phyloP scores from a whole-genome alignment of 1,140 invertebrate species.

The Papilio polyxenes region DNA sequence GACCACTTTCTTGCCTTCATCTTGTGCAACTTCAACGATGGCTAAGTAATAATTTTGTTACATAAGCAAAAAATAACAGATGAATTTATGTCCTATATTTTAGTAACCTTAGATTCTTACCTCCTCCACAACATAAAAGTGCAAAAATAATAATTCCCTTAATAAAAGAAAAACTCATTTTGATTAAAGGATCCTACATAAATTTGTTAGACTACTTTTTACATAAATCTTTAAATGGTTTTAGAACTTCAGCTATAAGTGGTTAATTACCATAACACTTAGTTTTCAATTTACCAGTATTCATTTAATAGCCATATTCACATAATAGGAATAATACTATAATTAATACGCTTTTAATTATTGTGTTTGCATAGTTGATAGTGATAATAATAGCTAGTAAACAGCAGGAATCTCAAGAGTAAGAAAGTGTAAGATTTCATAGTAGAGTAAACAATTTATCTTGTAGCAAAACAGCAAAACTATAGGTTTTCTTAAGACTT shows the following conservation, averaged over 20 bases:
- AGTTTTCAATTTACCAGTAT: slow-evolving; percentile 28
- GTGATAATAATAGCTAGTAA: not conserved
- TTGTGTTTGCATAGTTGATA: not conserved
- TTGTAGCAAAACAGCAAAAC: not conserved
- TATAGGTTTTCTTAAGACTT: too few relatives aligned
- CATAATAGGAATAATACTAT: not conserved
- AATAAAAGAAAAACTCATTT: slow-evolving; percentile 11
- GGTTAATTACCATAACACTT: slow-evolving; percentile 24
- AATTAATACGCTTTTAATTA: not conserved
- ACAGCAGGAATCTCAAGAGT: not conserved
- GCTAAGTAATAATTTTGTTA: slow-evolving; percentile 21
- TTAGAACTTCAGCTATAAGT: not conserved
- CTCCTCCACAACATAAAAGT: slow-evolving; percentile 15
- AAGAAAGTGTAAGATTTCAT: not conserved
- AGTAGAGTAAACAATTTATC: not conserved
- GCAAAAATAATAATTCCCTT: slow-evolving; percentile 15
- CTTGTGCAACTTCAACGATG: not conserved
- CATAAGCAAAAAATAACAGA: not conserved
- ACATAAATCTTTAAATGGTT: slow-evolving; percentile 6
- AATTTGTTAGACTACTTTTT: not conserved
- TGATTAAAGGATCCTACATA: not conserved
- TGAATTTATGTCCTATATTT: not conserved
- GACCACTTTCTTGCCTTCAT: slow-evolving; percentile 16
- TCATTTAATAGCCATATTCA: not conserved
- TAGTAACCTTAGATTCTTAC: not conserved